phyloP scores from a whole-genome alignment of 2,888 invertebrate species.

The Podabrus alpinus region DNA sequence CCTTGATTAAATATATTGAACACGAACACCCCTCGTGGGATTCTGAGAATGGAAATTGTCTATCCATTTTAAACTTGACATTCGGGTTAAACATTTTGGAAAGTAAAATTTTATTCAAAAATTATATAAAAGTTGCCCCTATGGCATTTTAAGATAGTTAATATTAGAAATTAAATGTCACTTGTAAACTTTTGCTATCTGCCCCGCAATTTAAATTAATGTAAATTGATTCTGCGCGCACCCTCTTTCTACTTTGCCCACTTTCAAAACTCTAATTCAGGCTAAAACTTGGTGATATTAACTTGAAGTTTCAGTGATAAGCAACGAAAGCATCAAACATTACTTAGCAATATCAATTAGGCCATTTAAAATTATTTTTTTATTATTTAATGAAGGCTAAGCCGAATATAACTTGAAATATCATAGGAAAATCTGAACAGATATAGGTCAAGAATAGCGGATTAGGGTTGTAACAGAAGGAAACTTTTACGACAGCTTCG shows the following conservation, averaged over 20 bases:
- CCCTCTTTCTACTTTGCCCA: slow-evolving; percentile 14
- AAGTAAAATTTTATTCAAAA: background rate
- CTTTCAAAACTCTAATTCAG: slow-evolving; percentile 8
- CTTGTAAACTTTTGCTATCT: slow-evolving; percentile 15
- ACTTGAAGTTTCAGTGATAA: background rate
- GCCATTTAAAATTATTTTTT: background rate
- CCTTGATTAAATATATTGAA: too few species aligned
- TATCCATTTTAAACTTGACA: background rate
- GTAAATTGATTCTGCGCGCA: slow-evolving; percentile 23
- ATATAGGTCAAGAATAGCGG: background rate
- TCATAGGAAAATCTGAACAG: background rate
- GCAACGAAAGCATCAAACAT: background rate
- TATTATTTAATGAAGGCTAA: background rate
- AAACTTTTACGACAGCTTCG: background rate
- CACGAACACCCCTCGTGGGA: too few species aligned
- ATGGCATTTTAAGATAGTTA: background rate
- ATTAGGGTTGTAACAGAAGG: background rate
- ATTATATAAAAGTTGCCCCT: background rate
- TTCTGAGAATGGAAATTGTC: background rate
- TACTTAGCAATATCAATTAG: background rate
- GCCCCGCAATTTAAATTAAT: slow-evolving; percentile 16
- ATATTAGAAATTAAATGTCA: slow-evolving; percentile 15
- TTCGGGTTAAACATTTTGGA: background rate
- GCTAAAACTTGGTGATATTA: slow-evolving; percentile 3
- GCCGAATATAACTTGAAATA: background rate